Base-by-base conservation (phyloP, 2,797 vertebrate genomes). In the Molossus molossus region DNA sequence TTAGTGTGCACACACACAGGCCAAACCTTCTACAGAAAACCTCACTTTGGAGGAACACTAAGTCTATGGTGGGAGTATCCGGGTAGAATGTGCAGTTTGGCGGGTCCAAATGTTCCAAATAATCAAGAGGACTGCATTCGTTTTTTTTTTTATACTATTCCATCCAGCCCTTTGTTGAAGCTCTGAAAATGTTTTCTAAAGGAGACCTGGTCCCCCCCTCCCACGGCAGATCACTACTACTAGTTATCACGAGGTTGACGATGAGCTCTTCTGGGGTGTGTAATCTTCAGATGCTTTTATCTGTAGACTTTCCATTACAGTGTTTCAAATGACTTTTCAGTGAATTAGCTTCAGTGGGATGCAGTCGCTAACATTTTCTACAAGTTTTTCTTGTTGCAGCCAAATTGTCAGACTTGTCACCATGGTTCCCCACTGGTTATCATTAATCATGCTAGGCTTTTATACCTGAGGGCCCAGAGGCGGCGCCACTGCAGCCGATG, bases 281-380 rank as follows among this genome's bases (percentile, higher is more conserved):
- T 58, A 4, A 81, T 65, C 87, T 67, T 75, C 87, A 53, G 70
- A 72, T 70, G 11, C 21, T 17, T 40, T 0, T 40, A 17, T 65
- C 12, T 57, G 6, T 21, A 64, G 64, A 21, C 37, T 57, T 95
- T 64, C 72, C 8, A 0, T 8, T 70, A 48, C 48, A 65, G 2
- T 25, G 73, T 65, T 73, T 92, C 58, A 21, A 33, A 89, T 90
- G 87, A 82, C 40, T 87, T 91, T 95, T 80, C 60, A 29, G 53
- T 65, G 65, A 87, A 77, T 90, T 87, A 48, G 69, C 62, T 64
- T 83, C 57, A 11, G 21, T 17, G 23, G 70, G 73, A 57, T 67
- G 33, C n/a, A 48, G 27, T 37, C 87, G 90, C 65, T 37, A 72
- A 91, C 50, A 23, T 94, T 90, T 87, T 84, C 93, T 89, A 85